A percentile compares a stretch with the other conserved stretches of the same genome.
These are phyloP conservation scores for Epinotia bilunana DNA, from an alignment of 2,888 invertebrate genomes.

Conservation along the genomic window DNA sequence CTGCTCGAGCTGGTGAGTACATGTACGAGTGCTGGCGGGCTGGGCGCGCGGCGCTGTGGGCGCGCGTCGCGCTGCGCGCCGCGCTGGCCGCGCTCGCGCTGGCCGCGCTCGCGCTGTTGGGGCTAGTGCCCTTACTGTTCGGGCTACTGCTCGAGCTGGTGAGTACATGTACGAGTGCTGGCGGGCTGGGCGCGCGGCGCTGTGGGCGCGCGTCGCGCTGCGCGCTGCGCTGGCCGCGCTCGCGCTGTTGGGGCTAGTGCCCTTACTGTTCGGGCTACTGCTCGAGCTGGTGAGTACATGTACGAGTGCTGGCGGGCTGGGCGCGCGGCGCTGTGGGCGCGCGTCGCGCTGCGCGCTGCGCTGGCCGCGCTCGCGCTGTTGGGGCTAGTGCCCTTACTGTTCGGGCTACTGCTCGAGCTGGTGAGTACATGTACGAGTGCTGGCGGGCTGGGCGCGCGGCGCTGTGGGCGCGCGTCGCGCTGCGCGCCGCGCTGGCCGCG, in stretches of 20 bases:
- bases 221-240: not conserved
- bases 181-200: no score
- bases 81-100: no score
- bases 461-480: no score
- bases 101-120: no score
- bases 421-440: conserved; percentile 59
- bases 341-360: conserved; percentile 66
- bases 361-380: conserved; percentile 88
- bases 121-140: conserved; percentile 10
- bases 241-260: not conserved
- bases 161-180: no score
- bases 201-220: no score
- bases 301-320: conserved; percentile 75
- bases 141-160: conserved; percentile 11
- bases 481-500: no score
- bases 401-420: conserved; percentile 87
- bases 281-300: conserved; percentile 12
- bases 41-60: no score
- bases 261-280: not conserved
- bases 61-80: no score
- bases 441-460: no score
- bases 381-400: conserved; percentile 63
- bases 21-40: no score
- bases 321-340: conserved; percentile 83
- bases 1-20: no score